Percentiles rank a stretch among this genome's conserved stretches.
phyloP scores from a whole-genome alignment of 2,888 invertebrate genomes.

The Heteromyza rotundicornis region DNA sequence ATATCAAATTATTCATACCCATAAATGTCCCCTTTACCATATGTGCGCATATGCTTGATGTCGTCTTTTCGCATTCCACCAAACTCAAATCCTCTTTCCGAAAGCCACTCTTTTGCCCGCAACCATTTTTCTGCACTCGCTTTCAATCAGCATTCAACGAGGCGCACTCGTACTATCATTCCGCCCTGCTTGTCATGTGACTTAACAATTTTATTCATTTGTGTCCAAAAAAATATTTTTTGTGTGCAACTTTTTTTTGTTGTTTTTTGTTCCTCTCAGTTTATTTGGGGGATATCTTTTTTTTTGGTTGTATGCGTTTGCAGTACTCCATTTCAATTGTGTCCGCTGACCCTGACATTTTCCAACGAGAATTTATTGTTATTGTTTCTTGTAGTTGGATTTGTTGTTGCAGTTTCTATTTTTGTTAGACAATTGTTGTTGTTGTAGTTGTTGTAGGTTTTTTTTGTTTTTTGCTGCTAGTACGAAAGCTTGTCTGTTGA shows the following conservation, averaged over 20 bases:
- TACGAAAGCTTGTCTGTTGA: constrained; percentile 5
- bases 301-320: background rate
- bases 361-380: constrained; percentile 15
- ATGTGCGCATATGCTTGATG: background rate
- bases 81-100: background rate
- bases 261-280: too few species aligned
- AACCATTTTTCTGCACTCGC: background rate
- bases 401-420: background rate
- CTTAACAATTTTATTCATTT: background rate
- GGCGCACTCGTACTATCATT: background rate
- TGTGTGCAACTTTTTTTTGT: background rate
- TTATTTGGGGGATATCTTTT: background rate
- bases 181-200: background rate
- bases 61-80: background rate
- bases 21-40: too few species aligned
- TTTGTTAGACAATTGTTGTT: background rate
- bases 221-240: too few species aligned
- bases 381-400: background rate
- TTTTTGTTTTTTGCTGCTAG: background rate
- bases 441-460: background rate
- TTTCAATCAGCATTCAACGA: background rate
- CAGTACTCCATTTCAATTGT: background rate
- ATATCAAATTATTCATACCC: too few species aligned
- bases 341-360: constrained; percentile 15
- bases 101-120: background rate